Percentiles rank a stretch among this genome's conserved stretches.
Conservation (phyloP, 2,113 vertebrate genomes). For the Sinocyclocheilus grahami region DNA sequence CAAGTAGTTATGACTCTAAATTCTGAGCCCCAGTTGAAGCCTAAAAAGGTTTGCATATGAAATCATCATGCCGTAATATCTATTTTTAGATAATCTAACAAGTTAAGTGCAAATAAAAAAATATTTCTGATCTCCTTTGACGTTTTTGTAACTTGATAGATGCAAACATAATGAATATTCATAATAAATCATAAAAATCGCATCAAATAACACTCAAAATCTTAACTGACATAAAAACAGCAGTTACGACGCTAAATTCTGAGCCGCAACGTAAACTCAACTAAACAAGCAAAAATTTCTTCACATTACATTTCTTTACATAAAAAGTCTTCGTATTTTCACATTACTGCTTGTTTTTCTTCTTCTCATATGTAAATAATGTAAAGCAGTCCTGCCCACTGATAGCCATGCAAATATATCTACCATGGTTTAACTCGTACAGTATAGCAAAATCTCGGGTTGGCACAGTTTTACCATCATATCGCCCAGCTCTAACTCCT, state of each 20-base stretch:
- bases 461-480: background rate
- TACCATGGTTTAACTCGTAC: background rate
- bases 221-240: background rate
- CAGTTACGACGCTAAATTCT: background rate
- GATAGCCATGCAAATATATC: slow-evolving; percentile 1
- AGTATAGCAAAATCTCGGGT: background rate
- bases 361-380: slow-evolving; percentile 18
- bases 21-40: background rate
- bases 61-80: no score
- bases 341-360: background rate
- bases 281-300: background rate
- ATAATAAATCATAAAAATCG: background rate
- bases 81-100: no score
- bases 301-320: background rate
- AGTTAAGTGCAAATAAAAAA: no score
- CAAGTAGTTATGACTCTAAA: background rate
- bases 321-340: background rate
- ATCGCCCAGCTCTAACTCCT: background rate
- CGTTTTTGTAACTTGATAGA: no score
- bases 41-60: background rate
- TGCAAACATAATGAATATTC: background rate
- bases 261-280: background rate
- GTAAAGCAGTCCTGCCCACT: slow-evolving; percentile 12
- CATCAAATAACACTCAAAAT: background rate
- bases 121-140: no score